Evolutionary conservation across 2,797 vertebrate genomes (phyloP).

Genomic region (Pygocentrus nattereri): DNA sequence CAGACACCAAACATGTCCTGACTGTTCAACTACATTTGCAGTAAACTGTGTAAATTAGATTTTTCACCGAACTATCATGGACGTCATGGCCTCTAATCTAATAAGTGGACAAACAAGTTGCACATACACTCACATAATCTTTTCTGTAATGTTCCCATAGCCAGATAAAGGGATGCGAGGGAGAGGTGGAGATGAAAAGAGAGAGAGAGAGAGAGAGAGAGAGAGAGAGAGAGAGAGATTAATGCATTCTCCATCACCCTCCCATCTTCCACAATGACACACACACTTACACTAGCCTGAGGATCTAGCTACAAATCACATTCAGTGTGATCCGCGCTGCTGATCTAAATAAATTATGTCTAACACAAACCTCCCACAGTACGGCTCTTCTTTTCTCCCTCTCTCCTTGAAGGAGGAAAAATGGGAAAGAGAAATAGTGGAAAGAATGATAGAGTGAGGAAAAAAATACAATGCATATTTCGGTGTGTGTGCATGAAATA

Average conservation of each 20-base stretch:
- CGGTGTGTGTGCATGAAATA: constrained; percentile 69
- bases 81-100: constrained; percentile 14
- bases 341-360: constrained; percentile 73
- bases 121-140: not conserved
- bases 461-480: constrained; percentile 38
- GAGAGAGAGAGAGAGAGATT: constrained; percentile 25
- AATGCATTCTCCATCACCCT: constrained; percentile 57
- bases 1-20: not conserved
- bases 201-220: constrained; percentile 29
- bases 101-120: constrained; percentile 35
- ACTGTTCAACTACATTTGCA: not conserved
- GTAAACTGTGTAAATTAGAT: not conserved
- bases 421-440: constrained; percentile 54
- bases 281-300: constrained; percentile 68
- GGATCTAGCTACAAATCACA: constrained; percentile 70
- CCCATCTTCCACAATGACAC: constrained; percentile 57
- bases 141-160: constrained; percentile 24
- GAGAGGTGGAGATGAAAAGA: constrained; percentile 33
- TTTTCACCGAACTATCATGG: not conserved
- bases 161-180: not conserved
- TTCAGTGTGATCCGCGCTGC: constrained; percentile 66
- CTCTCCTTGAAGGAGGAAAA: not conserved
- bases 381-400: constrained; percentile 66
- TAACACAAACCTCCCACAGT: constrained; percentile 73
- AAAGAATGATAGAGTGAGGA: constrained; percentile 40